phyloP scores from a whole-genome alignment of 1,140 invertebrate species.

The Ditylenchus dipsaci region DNA sequence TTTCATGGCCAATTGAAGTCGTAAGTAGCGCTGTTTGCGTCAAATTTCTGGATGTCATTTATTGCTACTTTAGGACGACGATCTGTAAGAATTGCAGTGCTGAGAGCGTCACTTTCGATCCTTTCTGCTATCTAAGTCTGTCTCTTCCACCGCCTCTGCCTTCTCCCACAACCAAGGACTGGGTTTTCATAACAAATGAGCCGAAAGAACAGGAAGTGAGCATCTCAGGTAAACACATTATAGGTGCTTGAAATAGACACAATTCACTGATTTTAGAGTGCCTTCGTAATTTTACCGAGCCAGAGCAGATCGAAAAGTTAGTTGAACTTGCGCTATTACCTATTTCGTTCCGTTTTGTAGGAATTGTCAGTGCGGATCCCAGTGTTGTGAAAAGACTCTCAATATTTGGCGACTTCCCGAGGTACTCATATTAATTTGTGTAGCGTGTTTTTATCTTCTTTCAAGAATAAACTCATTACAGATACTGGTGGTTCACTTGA shows the following conservation, averaged over 20 bases:
- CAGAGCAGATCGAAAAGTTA: background rate
- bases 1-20: slow-evolving; percentile 19
- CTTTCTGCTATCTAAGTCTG: background rate
- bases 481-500: background rate
- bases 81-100: background rate
- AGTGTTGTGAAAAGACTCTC: too few relatives aligned
- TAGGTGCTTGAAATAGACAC: too few relatives aligned
- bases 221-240: too few relatives aligned
- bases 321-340: background rate
- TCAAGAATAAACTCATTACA: background rate
- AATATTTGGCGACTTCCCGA: too few relatives aligned
- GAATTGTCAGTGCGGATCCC: too few relatives aligned
- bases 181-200: too few relatives aligned
- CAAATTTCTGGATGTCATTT: too few relatives aligned
- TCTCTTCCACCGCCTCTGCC: background rate
- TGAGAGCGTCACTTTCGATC: background rate
- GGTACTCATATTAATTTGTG: background rate
- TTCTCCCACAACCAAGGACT: too few relatives aligned
- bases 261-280: too few relatives aligned
- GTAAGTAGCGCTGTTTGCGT: too few relatives aligned
- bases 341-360: too few relatives aligned
- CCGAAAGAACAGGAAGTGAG: background rate
- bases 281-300: background rate
- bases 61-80: background rate
- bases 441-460: background rate